Evolutionary conservation across 2,113 vertebrate species (phyloP).

Genomic region (Lophius piscatorius): DNA sequence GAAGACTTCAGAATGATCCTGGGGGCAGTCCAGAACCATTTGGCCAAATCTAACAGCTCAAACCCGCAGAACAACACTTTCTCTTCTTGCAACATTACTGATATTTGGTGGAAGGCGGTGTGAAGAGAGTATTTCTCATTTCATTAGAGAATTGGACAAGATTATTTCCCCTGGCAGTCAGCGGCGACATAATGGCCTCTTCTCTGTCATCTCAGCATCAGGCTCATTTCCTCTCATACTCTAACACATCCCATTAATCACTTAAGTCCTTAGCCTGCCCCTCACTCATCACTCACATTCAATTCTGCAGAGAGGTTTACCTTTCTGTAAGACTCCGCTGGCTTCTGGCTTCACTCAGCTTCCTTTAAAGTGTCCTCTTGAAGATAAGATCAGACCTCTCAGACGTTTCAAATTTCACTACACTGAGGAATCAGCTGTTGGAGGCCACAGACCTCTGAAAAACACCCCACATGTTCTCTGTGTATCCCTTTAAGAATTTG

Average conservation of each 20-base stretch:
- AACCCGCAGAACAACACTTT: not conserved
- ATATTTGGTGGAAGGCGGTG: not conserved
- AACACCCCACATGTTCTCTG: no score
- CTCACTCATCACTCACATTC: conserved; percentile 33
- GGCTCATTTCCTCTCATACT: conserved; percentile 44
- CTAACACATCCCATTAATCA: conserved; percentile 52
- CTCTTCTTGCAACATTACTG: not conserved
- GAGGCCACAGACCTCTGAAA: no score
- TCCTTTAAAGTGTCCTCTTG: not conserved
- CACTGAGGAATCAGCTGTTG: not conserved
- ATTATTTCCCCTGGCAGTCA: conserved; percentile 45
- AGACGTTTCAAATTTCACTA: not conserved
- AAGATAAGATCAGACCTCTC: not conserved
- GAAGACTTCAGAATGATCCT: not conserved
- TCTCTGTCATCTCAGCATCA: conserved; percentile 28
- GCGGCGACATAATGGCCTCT: conserved; percentile 41
- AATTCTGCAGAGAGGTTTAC: conserved; percentile 23
- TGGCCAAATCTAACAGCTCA: not conserved
- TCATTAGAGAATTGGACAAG: conserved; percentile 25
- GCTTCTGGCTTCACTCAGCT: not conserved
- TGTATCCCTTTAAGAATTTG: no score
- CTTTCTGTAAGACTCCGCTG: conserved; percentile 15
- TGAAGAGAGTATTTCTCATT: conserved; percentile 22
- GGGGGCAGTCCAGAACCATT: not conserved
- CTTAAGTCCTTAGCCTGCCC: conserved; percentile 41